Evolutionary conservation across 2,113 vertebrate genomes (phyloP), one percentile per base, ranked within the genome.

Genomic region (Aegithalos caudatus): DNA sequence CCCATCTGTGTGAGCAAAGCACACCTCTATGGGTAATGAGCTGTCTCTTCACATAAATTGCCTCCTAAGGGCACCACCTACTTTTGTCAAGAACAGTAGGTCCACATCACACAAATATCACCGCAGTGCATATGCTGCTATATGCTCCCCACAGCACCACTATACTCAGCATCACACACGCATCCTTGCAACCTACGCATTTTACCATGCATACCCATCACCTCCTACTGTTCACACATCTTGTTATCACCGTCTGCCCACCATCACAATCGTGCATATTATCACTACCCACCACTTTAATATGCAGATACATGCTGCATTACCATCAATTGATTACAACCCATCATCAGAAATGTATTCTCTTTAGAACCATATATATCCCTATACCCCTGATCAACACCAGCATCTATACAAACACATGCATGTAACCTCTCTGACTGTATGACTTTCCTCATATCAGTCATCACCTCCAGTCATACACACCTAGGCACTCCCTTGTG

Each of bases 231-330:
- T 81, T 96, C 81, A 84, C 73, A 81, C 69, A 28, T 92, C 56
- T 86, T 45, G 12, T 38, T 92, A 78, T 45, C 92, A 35, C 86
- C 8, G 25, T 48, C 88, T 92, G 61, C 86, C 89, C 93, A 96
- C 86, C 57, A 38, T 37, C 89, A 91, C 73, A 78, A 40, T 84
- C 81, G 81, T 64, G 66, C 60, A 37, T 53, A 84, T 91, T 90
- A 88, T 70, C 91, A 64, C 94, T 78, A 78, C 91, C 88, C 60
- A 92, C 77, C 60, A 54, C 67, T 92, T 95, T 95, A 96, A 95
- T 92, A 78, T 74, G 64, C 64, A 92, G 82, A 92, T 73, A 81
- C 47, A 54, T 2, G 4, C 80, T 64, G 10, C 40, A 65, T 48
- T 81, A 11, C 38, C 53, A 57, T 84, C 69, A 42, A 14, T 85